Evolutionary conservation across 2,797 vertebrate genomes (phyloP).

Genomic region (Phrynocephalus vlangalii): DNA sequence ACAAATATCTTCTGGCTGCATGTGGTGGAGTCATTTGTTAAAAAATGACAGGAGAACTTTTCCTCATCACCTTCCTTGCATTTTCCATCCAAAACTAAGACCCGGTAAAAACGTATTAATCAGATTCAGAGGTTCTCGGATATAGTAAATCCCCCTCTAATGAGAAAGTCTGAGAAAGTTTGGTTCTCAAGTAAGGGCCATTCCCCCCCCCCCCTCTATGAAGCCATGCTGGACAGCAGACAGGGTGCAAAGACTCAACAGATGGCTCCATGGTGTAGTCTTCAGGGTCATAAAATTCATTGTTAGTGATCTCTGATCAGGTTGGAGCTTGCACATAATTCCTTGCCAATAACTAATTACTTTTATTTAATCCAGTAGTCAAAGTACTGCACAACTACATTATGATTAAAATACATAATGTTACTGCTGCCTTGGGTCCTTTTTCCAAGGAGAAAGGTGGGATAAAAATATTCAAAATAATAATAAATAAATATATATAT

Average conservation of each 20-base stretch:
- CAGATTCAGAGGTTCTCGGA: not conserved
- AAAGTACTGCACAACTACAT: too few species aligned
- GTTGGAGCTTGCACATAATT: too few species aligned
- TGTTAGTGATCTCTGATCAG: too few species aligned
- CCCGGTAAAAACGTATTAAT: not conserved
- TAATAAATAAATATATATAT: too few species aligned
- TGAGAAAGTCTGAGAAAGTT: not conserved
- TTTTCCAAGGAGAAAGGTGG: too few species aligned
- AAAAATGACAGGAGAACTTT: slow-evolving; percentile 1
- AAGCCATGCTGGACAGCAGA: not conserved
- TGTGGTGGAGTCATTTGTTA: slow-evolving; percentile 13
- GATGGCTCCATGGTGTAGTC: too few species aligned
- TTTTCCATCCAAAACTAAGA: slow-evolving; percentile 8
- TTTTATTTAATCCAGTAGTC: too few species aligned
- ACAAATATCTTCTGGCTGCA: not conserved
- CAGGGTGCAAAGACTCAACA: not conserved
- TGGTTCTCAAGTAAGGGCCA: not conserved
- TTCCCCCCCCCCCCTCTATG: not conserved
- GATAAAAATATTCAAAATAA: too few species aligned
- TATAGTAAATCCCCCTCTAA: not conserved
- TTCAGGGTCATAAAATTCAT: too few species aligned
- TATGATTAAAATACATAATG: too few species aligned
- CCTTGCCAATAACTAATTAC: too few species aligned
- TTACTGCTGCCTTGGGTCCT: too few species aligned
- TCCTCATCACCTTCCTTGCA: not conserved